Conservation (phyloP, 35 echinoderm and acorn worm genomes). For the Hemicentrotus pulcherrimus region DNA sequence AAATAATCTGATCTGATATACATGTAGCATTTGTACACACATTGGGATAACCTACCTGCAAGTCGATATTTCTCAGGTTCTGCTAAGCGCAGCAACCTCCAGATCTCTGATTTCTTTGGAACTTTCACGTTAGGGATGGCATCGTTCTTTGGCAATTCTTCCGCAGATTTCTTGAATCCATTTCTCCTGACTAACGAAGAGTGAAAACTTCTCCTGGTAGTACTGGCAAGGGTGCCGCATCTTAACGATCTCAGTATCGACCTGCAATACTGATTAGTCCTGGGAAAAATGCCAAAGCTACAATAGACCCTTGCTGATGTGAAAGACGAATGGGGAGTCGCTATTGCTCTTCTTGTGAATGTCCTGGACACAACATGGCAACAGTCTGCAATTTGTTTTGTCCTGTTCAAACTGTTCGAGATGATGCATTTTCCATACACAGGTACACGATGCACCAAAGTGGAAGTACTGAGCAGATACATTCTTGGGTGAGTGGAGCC, state of each 20-base stretch:
- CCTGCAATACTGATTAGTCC: background rate
- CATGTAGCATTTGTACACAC: background rate
- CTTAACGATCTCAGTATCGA: background rate
- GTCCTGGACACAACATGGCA: background rate
- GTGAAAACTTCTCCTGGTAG: background rate
- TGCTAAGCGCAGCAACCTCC: slow-evolving; percentile 67
- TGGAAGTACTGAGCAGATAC: background rate
- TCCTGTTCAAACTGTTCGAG: background rate
- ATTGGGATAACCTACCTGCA: slow-evolving; percentile 51
- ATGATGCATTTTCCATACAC: background rate
- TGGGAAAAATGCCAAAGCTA: background rate
- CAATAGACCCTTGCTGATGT: background rate
- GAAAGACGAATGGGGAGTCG: background rate
- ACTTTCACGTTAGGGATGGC: background rate
- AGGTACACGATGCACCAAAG: background rate
- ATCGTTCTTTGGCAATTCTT: background rate
- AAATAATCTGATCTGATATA: background rate
- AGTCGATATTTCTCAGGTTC: slow-evolving; percentile 75
- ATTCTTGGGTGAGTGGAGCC: background rate
- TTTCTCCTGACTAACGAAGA: background rate
- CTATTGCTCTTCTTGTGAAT: background rate
- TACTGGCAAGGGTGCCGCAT: background rate
- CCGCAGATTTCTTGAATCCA: background rate
- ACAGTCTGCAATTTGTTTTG: background rate
- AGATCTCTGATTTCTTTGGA: slow-evolving; percentile 75